Evolutionary conservation across 2,888 invertebrate genomes (phyloP).

Genomic region (Agriopis marginaria): DNA sequence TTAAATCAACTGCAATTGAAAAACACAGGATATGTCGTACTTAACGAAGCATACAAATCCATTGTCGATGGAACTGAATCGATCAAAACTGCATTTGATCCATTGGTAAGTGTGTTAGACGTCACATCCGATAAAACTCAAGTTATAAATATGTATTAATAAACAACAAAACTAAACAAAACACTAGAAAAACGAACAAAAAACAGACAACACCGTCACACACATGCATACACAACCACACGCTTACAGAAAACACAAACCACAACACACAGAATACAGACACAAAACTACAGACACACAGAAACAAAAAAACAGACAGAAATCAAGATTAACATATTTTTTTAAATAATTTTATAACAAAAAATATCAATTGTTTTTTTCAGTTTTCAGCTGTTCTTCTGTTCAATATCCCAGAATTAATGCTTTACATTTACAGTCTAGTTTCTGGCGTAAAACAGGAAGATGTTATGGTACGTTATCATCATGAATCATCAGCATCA

Average conservation of each 20-base stretch:
- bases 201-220: no score
- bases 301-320: neutral
- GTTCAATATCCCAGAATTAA: conserved; percentile 8
- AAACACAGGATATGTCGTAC: neutral
- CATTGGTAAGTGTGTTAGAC: conserved; percentile 9
- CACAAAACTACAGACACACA: no score
- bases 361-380: neutral
- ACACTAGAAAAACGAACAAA: no score
- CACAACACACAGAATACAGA: no score
- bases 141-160: no score
- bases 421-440: neutral
- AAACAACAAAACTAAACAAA: no score
- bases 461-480: neutral
- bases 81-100: conserved; percentile 11
- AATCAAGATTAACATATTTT: no score
- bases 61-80: conserved; percentile 13
- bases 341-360: no score
- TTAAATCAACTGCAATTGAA: neutral
- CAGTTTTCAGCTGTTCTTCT: neutral
- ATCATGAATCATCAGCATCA: no score
- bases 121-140: no score
- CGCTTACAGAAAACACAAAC: no score
- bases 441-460: neutral
- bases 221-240: no score
- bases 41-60: conserved; percentile 5